Conservation (phyloP, 2,888 invertebrate genomes). For the Sinotaia quadrata region DNA sequence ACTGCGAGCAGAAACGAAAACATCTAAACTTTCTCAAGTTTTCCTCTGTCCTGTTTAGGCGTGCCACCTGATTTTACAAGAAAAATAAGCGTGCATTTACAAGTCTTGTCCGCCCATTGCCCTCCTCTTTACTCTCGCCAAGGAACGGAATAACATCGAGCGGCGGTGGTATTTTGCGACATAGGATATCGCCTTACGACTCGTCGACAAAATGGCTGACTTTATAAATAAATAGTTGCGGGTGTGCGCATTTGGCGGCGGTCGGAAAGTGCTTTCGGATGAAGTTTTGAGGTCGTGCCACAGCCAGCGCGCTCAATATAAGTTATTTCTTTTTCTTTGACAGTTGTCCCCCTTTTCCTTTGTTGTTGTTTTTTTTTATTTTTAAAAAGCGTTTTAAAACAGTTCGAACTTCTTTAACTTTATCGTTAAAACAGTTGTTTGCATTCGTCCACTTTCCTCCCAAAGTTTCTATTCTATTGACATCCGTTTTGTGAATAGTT, state of each 20-base stretch:
- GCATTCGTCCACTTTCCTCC: no score
- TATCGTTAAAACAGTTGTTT: no score
- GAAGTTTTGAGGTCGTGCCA: no score
- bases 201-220: conserved; percentile 21
- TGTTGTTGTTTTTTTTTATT: no score
- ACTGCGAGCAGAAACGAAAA: conserved; percentile 1
- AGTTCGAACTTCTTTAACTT: no score
- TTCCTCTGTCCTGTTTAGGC: neutral
- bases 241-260: conserved; percentile 1
- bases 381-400: no score
- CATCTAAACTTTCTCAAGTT: neutral
- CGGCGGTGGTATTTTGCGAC: conserved; percentile 14
- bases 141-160: conserved; percentile 7
- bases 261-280: neutral
- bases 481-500: no score
- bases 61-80: conserved; percentile 23
- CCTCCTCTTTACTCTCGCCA: conserved; percentile 1
- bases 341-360: no score
- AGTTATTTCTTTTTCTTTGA: no score
- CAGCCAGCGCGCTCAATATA: no score
- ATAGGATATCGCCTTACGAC: conserved; percentile 10
- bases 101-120: conserved; percentile 23
- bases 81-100: conserved; percentile 22
- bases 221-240: conserved; percentile 3
- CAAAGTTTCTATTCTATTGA: no score